A percentile compares a stretch with the other conserved stretches of the same genome.
These are phyloP conservation scores for Capromys pilorides DNA, from an alignment of 2,797 vertebrate genomes.

Conservation along the genomic window DNA sequence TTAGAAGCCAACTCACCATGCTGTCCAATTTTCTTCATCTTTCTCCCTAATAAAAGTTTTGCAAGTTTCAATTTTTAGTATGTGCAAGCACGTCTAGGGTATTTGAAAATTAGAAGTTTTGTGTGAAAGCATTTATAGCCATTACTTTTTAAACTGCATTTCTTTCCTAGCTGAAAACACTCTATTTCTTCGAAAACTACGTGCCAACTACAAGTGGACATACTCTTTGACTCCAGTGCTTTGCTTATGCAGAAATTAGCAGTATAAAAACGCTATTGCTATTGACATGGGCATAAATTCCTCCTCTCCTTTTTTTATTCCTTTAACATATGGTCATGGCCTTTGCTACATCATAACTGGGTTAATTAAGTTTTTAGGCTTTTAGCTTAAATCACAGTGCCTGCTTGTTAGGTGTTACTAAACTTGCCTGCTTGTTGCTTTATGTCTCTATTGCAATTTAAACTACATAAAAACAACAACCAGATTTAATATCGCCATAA, in stretches of 20 bases:
- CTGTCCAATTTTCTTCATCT: not conserved
- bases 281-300: not conserved
- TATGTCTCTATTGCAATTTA: constrained; percentile 55
- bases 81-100: constrained; percentile 32
- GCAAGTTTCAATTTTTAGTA: constrained; percentile 9
- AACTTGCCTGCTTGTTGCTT: constrained; percentile 54
- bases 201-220: constrained; percentile 54
- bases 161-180: constrained; percentile 66
- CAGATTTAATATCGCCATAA: constrained; percentile 45
- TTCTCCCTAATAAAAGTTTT: constrained; percentile 48
- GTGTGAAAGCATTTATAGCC: constrained; percentile 56
- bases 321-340: constrained; percentile 35
- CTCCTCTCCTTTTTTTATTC: constrained; percentile 38
- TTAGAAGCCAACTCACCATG: constrained; percentile 40
- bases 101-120: constrained; percentile 64
- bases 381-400: constrained; percentile 63
- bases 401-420: constrained; percentile 46
- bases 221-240: constrained; percentile 57
- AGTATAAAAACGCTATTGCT: constrained; percentile 5
- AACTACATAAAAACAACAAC: constrained; percentile 52
- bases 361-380: constrained; percentile 77
- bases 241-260: constrained; percentile 65
- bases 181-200: constrained; percentile 53
- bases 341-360: constrained; percentile 61
- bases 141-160: constrained; percentile 61